Percentiles rank a stretch among this genome's conserved stretches.
phyloP scores from a whole-genome alignment of 2,888 invertebrate species.

The Onthophagus sagittarius region DNA sequence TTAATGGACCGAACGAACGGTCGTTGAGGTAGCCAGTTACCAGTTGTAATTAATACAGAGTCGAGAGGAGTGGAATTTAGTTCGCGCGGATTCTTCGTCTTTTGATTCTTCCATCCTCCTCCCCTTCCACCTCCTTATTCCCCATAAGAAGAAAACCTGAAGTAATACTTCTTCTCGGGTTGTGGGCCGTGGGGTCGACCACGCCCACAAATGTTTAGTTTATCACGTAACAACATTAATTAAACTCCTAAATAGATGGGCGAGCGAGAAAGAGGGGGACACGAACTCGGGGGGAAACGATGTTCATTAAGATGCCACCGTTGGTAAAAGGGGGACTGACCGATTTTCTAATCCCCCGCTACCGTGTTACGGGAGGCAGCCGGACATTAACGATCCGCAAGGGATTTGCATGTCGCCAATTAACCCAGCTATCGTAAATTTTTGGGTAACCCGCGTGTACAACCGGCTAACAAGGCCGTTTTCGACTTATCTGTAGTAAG shows the following conservation, averaged over 20 bases:
- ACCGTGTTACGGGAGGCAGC: background rate
- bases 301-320: conserved; percentile 41
- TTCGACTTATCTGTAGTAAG: background rate
- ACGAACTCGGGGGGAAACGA: background rate
- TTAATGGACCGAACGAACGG: conserved; percentile 12
- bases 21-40: conserved; percentile 14
- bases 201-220: conserved; percentile 41
- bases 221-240: conserved; percentile 44
- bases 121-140: background rate
- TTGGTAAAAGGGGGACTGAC: background rate
- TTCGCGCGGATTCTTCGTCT: conserved; percentile 15
- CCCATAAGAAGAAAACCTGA: background rate
- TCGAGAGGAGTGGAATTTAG: conserved; percentile 13
- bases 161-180: background rate
- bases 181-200: conserved; percentile 25
- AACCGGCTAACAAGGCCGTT: background rate
- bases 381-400: background rate
- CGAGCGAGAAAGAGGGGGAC: background rate
- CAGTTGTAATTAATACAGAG: conserved; percentile 20
- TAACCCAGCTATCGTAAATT: background rate
- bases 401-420: background rate
- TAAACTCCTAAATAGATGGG: conserved; percentile 44
- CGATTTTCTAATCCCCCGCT: background rate
- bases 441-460: background rate
- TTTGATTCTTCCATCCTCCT: background rate